Evolutionary conservation across 2,113 vertebrate genomes (phyloP).

Genomic region (Collichthys lucidus): DNA sequence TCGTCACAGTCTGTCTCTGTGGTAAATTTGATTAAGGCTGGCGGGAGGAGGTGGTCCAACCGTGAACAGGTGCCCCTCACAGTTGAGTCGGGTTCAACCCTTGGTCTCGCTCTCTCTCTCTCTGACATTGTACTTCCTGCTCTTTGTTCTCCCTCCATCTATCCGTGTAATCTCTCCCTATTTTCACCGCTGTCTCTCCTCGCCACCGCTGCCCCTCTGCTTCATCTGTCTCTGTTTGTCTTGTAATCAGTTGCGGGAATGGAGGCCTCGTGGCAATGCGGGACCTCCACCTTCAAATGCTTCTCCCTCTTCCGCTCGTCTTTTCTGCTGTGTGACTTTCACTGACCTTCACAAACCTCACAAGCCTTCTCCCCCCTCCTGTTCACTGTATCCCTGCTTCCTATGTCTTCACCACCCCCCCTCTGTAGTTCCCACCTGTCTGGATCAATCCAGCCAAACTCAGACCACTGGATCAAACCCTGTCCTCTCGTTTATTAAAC

Average conservation of each 20-base stretch:
- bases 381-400: constrained; percentile 24
- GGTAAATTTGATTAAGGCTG: constrained; percentile 82
- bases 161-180: constrained; percentile 57
- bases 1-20: constrained; percentile 77
- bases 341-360: constrained; percentile 62
- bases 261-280: constrained; percentile 10
- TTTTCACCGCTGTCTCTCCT: constrained; percentile 48
- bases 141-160: constrained; percentile 62
- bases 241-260: constrained; percentile 47
- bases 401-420: constrained; percentile 21
- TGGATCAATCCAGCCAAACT: constrained; percentile 60
- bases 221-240: constrained; percentile 68
- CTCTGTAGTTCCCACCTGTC: constrained; percentile 67
- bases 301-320: constrained; percentile 21
- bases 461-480: constrained; percentile 27
- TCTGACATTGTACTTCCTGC: constrained; percentile 62
- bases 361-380: constrained; percentile 18
- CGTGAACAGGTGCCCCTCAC: constrained; percentile 84
- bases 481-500: background rate
- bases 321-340: constrained; percentile 56
- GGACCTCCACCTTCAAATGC: constrained; percentile 39
- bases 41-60: constrained; percentile 75
- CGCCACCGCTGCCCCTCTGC: background rate
- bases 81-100: constrained; percentile 73
- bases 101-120: constrained; percentile 62